Evolutionary conservation across 2,113 vertebrate genomes (phyloP), one percentile per base, ranked within the genome.

Genomic region (Calyptommatus sinebrachiatus): DNA sequence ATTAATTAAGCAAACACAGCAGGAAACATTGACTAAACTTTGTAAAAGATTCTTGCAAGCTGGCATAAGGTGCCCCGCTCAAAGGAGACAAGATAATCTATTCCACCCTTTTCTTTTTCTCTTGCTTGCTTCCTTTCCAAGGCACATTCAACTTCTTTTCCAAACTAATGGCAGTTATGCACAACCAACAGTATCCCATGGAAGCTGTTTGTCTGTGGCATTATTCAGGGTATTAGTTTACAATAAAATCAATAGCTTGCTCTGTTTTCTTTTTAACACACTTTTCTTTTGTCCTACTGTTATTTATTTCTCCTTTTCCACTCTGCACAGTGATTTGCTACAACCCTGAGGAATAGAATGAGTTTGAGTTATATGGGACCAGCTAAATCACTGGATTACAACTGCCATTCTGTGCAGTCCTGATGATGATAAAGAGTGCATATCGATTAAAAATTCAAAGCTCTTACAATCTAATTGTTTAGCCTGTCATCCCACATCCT

Each of bases 381-480:
- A 29, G 85, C 28, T 46, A 74, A 85, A 78, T 29, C 76, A 85
- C 10, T 53, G 48, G 46, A 66, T 81, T 88, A 77, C 46, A 78
- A 69, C 83, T 35, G 2, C 8, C 79, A 31, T 10, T 70, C 50
- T 74, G 67, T 68, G 71, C 63, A 77, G 69, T n/a, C 72, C 67
- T 71, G 10, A 24, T 63, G 22, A 80, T 57, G 66, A 83, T 79
- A 80, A 77, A 57, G 31, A 78, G 20, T 29, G 31, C 29, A 45
- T 1, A 29, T 57, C 31, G n/a, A 77, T 78, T 84, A 88, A 79
- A 79, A 83, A 62, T 53, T 77, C 76, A 87, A 88, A 88, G 66
- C 26, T 70, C 46, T 69, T 1, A 1, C 21, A 81, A 89, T 79
- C 8, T 22, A 53, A 22, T 14, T 78, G 77, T 68, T 85, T 50